Evolutionary conservation across 2,797 vertebrate species (phyloP).

Genomic region (Rhinatrema bivittatum): DNA sequence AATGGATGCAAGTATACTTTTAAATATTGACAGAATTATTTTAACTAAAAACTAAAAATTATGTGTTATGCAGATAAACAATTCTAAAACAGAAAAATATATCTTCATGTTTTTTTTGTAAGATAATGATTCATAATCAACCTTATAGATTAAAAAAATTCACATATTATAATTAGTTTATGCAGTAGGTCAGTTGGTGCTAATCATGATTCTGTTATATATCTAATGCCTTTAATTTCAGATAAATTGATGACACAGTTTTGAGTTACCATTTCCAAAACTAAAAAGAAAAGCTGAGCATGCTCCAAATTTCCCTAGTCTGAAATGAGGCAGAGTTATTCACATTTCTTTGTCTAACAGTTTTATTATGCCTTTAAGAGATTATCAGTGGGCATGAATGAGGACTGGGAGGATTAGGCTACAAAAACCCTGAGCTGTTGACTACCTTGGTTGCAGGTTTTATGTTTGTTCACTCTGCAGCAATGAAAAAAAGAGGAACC

Average conservation of each 20-base stretch:
- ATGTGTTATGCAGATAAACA: too few species aligned
- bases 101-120: too few species aligned
- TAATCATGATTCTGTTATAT: too few species aligned
- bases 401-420: conserved; percentile 85
- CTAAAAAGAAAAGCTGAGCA: conserved; percentile 69
- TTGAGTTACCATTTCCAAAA: conserved; percentile 66
- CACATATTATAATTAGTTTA: too few species aligned
- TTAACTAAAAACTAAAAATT: too few species aligned
- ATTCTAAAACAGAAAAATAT: too few species aligned
- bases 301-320: conserved; percentile 70
- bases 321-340: conserved; percentile 69
- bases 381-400: conserved; percentile 97
- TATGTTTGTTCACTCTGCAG: conserved; percentile 66
- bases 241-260: conserved; percentile 67
- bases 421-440: conserved; percentile 60
- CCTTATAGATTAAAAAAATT: too few species aligned
- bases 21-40: too few species aligned
- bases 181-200: too few species aligned
- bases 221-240: too few species aligned
- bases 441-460: conserved; percentile 73
- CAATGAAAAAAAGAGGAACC: conserved; percentile 60
- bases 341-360: conserved; percentile 72
- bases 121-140: too few species aligned
- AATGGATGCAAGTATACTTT: too few species aligned
- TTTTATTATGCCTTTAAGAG: conserved; percentile 83